A percentile compares a stretch with the other conserved stretches of the same genome.
phyloP scores from a whole-genome alignment of 1,140 invertebrate genomes.

The Trichonephila clavipes region DNA sequence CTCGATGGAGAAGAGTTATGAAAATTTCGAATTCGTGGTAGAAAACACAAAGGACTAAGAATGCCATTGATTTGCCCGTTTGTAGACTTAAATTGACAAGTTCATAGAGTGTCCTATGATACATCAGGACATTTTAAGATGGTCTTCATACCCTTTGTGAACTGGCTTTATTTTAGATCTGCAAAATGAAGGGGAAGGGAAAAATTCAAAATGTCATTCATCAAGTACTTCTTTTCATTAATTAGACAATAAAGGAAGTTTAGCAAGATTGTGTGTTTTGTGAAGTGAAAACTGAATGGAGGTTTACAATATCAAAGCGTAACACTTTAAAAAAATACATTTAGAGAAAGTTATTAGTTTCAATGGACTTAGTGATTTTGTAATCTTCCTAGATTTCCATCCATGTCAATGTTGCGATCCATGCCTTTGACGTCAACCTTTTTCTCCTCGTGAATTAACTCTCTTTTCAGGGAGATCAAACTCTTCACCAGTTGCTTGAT shows the following conservation, averaged over 20 bases:
- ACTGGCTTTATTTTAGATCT: neutral
- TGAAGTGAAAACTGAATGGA: neutral
- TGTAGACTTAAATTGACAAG: neutral
- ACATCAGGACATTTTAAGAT: neutral
- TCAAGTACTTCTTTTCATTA: neutral
- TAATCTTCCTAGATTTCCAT: too few relatives aligned
- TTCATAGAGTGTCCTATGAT: neutral
- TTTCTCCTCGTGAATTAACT: too few relatives aligned
- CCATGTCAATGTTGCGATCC: too few relatives aligned
- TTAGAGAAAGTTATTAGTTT: too few relatives aligned
- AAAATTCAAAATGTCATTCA: too few relatives aligned
- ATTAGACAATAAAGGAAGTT: neutral
- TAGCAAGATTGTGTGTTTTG: too few relatives aligned
- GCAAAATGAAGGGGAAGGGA: neutral
- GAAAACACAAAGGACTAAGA: neutral
- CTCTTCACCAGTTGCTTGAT: too few relatives aligned
- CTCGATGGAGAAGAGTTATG: conserved; percentile 7
- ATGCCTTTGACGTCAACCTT: too few relatives aligned
- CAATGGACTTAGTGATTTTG: too few relatives aligned
- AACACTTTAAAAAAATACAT: neutral
- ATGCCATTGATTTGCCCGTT: neutral
- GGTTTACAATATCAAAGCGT: neutral
- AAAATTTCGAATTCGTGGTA: conserved; percentile 3
- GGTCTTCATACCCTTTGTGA: neutral
- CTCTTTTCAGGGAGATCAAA: too few relatives aligned